Evolutionary conservation across 2,888 invertebrate genomes (phyloP), one percentile per base, ranked within the genome.

Genomic region (Clanis bilineata): DNA sequence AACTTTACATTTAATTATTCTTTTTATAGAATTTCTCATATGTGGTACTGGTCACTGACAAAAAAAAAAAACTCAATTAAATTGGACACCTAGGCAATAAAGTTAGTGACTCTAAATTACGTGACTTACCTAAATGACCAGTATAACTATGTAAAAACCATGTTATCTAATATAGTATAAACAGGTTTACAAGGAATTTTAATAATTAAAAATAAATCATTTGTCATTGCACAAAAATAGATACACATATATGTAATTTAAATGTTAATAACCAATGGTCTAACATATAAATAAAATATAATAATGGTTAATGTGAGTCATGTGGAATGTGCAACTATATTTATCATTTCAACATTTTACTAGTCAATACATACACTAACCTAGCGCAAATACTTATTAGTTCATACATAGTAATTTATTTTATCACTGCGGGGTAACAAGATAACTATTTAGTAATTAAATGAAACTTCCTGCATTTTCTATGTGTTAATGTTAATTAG

Each of bases 381-480:
- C 22, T 21, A 59, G 25, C 15, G 23, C 39, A 58, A 56, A 44
- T 56, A 12, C n/a, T 12, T 23, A 56, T n/a, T 43, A 32, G 22
- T 36, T 56, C 32, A 55, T 57, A 44, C 47, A 51, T 44, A 43
- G 39, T 61, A 38, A 25, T 43, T 55, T 36, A 51, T 44, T 59
- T 59, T 55, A 63, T 63, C 18, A 7, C 41, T 58, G 61, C 55
- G 28, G 25, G 47, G 36, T 60, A 59, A 25, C 23, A 25, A 32
- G 38, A 45, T 57, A 45, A 56, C 59, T 57, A 62, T 58, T 61
- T 55, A 60, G 62, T 56, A 59, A 64, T 58, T 63, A 51, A 41
- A 60, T 39, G 22, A 21, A 15, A 64, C 64, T 68, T 68, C 64
- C 64, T 64, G 60, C 54, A 59, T 58, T 60, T 62, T 64, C 60